Evolutionary conservation across 2,113 vertebrate species (phyloP), one percentile per base, ranked within the genome.

Genomic region (Eulacestoma nigropectus): DNA sequence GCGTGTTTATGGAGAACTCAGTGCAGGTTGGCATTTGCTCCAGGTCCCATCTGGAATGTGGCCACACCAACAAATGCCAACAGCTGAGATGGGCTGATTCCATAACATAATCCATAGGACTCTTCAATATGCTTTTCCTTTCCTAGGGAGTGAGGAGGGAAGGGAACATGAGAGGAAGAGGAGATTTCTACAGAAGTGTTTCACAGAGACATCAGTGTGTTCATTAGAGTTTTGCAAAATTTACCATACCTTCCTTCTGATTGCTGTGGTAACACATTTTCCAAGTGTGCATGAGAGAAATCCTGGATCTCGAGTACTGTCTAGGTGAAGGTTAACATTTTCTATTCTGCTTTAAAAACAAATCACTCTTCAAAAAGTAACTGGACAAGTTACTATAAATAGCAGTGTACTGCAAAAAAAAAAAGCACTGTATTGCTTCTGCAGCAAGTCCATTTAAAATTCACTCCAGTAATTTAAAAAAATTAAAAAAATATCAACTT

Each of bases 401-500:
- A 98, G 96, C 97, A 97, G 95, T 97, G 94, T 97, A 97, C 97
- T 94, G 96, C 95, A 92, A 97, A 97, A 97, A 98, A 97, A 98
- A 97, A 52, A 95, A 96, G 96, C 91, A 59, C 91, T 97, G 94
- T 96, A 95, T 96, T 97, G 95, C 96, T 97, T 96, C 74, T 90
- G 95, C 96, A 92, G 69, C 97, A 96, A 97, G 96, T 97, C 97
- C 97, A 92, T 97, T 97, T 97, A 97, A 98, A 96, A 96, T 96
- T 97, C 97, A 95, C 95, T 97, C 97, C 97, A 97, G 97, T 96
- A 97, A 97, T 97, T 98, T 97, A 97, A 97, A 97, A 98, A 98
- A 98, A 98, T 97, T 97, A 98, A 97, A 98, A 98, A 98, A 98
- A 98, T 98, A 98, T 96, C 97, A 98, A 98, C 98, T 98, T 98